phyloP scores from a whole-genome alignment of 2,797 vertebrate genomes.

The Hydrophis major region DNA sequence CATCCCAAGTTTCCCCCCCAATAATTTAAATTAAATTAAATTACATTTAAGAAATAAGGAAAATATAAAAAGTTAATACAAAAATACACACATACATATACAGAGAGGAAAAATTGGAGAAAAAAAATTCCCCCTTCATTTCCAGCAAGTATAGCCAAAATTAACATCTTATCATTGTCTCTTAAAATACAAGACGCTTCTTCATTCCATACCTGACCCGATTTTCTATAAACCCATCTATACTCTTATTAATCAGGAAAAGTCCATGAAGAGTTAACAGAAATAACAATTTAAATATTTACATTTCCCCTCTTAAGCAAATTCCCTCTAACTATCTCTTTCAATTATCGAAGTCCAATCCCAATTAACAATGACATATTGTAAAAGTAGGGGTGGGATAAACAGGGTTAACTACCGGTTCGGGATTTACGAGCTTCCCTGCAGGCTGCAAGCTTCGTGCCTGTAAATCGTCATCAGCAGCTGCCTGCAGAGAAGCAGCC shows the following conservation, averaged over 20 bases:
- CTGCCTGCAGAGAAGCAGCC: too few relatives aligned
- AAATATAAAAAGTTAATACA: neutral
- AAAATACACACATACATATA: neutral
- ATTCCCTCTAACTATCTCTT: neutral
- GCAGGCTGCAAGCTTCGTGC: too few relatives aligned
- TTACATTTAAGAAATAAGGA: neutral
- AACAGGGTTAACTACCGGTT: too few relatives aligned
- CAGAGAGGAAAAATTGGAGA: neutral
- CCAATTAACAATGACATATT: neutral
- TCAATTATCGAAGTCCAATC: neutral
- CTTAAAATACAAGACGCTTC: neutral
- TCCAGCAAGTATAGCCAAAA: neutral
- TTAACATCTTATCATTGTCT: neutral
- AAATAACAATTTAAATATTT: neutral
- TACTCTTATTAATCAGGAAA: neutral
- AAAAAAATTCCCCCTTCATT: neutral
- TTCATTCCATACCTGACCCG: neutral
- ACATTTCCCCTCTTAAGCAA: neutral
- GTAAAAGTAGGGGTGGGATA: neutral
- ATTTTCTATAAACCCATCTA: neutral
- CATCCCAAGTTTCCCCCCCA: neutral
- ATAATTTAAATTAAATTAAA: neutral
- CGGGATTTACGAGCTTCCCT: too few relatives aligned
- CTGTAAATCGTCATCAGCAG: too few relatives aligned
- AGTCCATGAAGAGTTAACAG: neutral